A percentile compares a stretch with the other conserved stretches of the same genome.
phyloP scores from a whole-genome alignment of 2,113 vertebrate species.

The Dromas ardeola region DNA sequence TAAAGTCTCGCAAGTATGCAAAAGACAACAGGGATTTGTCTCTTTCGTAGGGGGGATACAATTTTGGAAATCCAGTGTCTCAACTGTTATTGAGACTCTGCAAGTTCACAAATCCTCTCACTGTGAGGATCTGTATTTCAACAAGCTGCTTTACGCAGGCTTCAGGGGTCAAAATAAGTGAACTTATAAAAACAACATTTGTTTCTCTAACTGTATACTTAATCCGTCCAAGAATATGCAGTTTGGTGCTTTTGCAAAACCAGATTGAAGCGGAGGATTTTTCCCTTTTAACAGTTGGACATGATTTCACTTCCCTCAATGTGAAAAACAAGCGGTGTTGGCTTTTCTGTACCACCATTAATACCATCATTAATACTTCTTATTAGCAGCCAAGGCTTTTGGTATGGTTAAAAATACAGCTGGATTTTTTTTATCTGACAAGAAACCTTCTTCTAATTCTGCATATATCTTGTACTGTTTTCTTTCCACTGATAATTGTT shows the following conservation, averaged over 20 bases:
- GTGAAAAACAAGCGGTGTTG: not conserved
- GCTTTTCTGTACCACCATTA: not conserved
- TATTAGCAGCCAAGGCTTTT: not conserved
- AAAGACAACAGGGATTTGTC: not conserved
- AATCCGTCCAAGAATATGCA: not conserved
- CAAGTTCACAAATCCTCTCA: not conserved
- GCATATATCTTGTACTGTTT: not conserved
- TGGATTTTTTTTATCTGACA: not conserved
- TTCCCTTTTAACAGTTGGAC: not conserved
- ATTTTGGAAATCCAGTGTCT: not conserved
- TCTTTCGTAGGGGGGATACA: too few relatives aligned
- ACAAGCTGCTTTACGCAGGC: not conserved
- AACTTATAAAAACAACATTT: not conserved
- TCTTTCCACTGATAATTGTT: not conserved
- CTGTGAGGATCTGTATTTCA: not conserved
- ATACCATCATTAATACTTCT: not conserved
- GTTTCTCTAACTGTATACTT: not conserved
- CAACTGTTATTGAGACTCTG: not conserved
- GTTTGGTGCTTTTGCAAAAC: not conserved
- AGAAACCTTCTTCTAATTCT: not conserved
- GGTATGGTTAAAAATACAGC: not conserved
- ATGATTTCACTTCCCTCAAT: not conserved
- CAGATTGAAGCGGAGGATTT: not conserved
- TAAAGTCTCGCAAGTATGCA: slow-evolving; percentile 93
- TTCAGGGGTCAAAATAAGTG: not conserved